Base-by-base conservation (phyloP, 2,888 invertebrate species). In the Agonum fuliginosum region DNA sequence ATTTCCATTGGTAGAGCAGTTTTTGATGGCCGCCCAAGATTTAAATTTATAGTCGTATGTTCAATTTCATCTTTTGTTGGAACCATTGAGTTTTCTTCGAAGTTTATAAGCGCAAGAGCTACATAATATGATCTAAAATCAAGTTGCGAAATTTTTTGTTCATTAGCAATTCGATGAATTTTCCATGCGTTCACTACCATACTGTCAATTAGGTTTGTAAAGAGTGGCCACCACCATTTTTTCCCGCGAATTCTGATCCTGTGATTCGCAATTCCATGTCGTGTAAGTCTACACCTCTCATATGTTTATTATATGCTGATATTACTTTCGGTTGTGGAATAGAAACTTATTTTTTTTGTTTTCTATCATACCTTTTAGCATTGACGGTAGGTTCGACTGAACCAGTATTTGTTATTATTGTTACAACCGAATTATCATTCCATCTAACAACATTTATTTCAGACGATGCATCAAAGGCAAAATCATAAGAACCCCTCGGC, bases 181-280 rank as follows among this genome's bases (percentile, higher is more conserved):
- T 81, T 80, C 80, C 80, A 81, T 10, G 79, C 75, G 78, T 81
- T 81, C 19, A 79, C 80, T 2, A 81, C 27, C n/a, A 72, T 43
- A 70, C 79, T 79, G 62, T 81, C 80, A 20, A 81, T n/a, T 22
- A 69, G 17, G 69, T 82, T 81, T n/a, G n/a, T n/a, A 79, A 80
- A 82, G 65, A 83, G 67, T 20, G 81, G 81, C 82, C 81, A 82
- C 79, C 80, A 81, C 80, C 79, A 82, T 69, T 82, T 82, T 79
- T 82, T 81, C 4, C 79, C 79, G 3, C 73, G 65, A 34, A 82
- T 78, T 76, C 54, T 37, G 14, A 77, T 79, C 22, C 81, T 74
- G 54, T 81, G 82, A 74, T 82, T 82, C 8, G 78, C 69, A 14
- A 81, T 79, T 6, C 62, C 79, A 46, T 80, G n/a, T n/a, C n/a